Evolutionary conservation across 92 coral and sea anemone species (phyloP), one percentile per base, ranked within the genome.

Genomic region (Phenganax stokvisi): DNA sequence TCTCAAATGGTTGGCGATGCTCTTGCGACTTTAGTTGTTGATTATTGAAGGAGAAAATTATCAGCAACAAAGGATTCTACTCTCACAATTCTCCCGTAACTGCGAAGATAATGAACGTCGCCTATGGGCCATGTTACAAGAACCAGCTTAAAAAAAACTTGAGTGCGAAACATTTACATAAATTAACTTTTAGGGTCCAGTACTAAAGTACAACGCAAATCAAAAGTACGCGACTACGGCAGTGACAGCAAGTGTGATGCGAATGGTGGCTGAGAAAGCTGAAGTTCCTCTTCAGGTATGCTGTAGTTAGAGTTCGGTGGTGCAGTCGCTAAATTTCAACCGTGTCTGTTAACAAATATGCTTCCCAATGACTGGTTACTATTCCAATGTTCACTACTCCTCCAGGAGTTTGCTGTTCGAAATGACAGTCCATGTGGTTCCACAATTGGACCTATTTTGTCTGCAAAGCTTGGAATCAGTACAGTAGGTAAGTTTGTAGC

Each of bases 201-300:
- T 90, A 12, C 74, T 94, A 54, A 94, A 94, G 80, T 87, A 74
- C 75, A 94, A 91, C 76, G 90, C 87, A 59, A 91, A 94, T 67
- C 98, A 94, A 75, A 84, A 73, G 68, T 94, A 94, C 85, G 98
- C 98, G 51, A 94, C 97, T 10, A 94, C 98, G 84, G 98, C 97
- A 10, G 87, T 93, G 55, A 89, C 98, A 52, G 96, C 98, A 61
- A 90, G 98, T 72, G 85, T 94, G 54, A 52, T 94, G 58, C 86
- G 97, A 57, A 74, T 89, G 69, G 89, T 88, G 13, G 97, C 98
- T 10, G 92, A 87, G 63, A 90, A 87, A 54, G 89, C 77, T 37
- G 85, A 71, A 8, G 84, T 91, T 27, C 94, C 97, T 56, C 57
- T 94, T 30, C 98, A 94, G 98, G 98, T 93, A 20, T 20, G 25